Base-by-base conservation (phyloP, 2,888 invertebrate genomes). In the Sinelater perroti region DNA sequence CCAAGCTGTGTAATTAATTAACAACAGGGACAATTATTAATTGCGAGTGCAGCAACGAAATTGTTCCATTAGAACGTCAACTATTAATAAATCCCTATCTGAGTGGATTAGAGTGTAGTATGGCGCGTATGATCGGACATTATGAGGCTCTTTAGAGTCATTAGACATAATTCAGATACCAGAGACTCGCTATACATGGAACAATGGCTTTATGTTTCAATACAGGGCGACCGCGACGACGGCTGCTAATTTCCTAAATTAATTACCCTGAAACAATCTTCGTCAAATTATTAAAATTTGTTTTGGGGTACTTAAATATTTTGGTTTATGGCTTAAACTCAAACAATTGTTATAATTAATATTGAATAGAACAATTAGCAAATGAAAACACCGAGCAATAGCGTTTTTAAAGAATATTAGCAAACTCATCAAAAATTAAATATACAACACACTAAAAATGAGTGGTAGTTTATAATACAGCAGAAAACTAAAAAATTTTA, bases 11-110 rank as follows among this genome's bases (percentile, higher is more conserved):
- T 60, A 60, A 60, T 60, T 60, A 60, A 60, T 60, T 60, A 56
- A 56, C 51, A 56, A 28, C 21, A 28, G 30, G 24, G 60, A 60
- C 56, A 52, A 47, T 52, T 56, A 60, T 60, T 60, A 60, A 56
- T 60, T 56, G 50, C 28, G 53, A 42, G 44, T 47, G 31, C 52
- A 50, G 46, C 38, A 54, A 58, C 58, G 58, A 58, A 54, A 54
- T 50, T 58, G 58, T 58, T 58, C 58, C 58, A 58, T 58, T 58
- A 58, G 58, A 58, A 58, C 40, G 58, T 58, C 58, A 54, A 53
- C 58, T 58, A 58, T 54, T 58, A 58, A 58, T 58, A 58, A 54
- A 58, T 54, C 53, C 58, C 46, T 54, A 54, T 58, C 52, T 49
- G 54, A 58, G 58, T 58, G 53, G 53, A 58, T 58, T 53, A 54